phyloP scores from a whole-genome alignment of 1,140 invertebrate genomes.

The Sogatella furcifera region DNA sequence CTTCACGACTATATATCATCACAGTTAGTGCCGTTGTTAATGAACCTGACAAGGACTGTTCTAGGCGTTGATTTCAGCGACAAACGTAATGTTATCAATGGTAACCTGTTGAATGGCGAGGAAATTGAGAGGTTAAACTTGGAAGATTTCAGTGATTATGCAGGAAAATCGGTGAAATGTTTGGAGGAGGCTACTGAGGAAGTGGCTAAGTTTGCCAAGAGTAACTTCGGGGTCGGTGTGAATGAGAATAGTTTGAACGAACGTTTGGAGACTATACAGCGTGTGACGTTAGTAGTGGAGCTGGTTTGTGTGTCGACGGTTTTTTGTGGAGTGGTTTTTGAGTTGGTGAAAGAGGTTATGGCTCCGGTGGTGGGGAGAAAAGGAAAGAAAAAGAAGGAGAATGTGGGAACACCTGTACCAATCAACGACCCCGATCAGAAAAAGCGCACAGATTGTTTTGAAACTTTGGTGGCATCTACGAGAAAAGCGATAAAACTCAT shows the following conservation, averaged over 20 bases:
- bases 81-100: neutral
- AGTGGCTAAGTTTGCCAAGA: neutral
- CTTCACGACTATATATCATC: constrained; percentile 2
- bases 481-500: neutral
- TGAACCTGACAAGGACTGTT: neutral
- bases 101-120: neutral
- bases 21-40: neutral
- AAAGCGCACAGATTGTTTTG: neutral
- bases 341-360: neutral
- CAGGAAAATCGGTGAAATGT: neutral
- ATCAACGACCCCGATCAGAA: neutral
- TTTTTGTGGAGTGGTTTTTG: neutral
- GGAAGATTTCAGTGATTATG: neutral
- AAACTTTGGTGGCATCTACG: neutral
- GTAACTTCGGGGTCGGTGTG: neutral
- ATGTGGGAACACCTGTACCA: neutral
- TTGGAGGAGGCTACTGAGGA: neutral
- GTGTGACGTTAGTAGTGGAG: constrained; percentile 1
- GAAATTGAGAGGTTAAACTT: neutral
- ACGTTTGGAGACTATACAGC: neutral
- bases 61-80: neutral
- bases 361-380: neutral
- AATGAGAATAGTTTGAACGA: neutral
- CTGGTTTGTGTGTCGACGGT: constrained; percentile 1
- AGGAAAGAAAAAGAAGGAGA: neutral